phyloP scores from a whole-genome alignment of 1,140 invertebrate species.

The Sweltsa coloradensis region DNA sequence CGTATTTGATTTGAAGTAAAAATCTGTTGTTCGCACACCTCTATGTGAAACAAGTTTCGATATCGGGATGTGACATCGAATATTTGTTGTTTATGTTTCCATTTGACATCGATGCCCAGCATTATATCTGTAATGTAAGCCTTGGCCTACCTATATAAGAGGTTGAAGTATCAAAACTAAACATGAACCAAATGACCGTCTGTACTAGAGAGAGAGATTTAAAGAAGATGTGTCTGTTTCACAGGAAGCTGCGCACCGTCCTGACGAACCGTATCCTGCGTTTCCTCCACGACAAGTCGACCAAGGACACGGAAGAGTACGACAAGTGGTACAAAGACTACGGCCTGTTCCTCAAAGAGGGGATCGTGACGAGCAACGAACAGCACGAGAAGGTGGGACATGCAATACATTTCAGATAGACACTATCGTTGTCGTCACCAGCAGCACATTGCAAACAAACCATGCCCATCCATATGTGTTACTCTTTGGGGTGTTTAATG shows the following conservation, averaged over 20 bases:
- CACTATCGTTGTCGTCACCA: no score
- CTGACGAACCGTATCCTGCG: constrained; percentile 74
- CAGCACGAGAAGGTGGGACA: constrained; percentile 69
- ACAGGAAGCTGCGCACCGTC: constrained; percentile 71
- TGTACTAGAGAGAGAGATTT: background rate
- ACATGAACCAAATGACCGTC: background rate
- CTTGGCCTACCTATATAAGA: background rate
- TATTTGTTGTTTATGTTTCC: no score
- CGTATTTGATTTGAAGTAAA: no score
- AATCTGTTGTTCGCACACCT: no score
- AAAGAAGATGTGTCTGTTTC: constrained; percentile 20
- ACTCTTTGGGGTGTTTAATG: no score
- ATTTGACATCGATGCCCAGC: no score
- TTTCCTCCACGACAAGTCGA: constrained; percentile 74
- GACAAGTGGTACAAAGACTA: constrained; percentile 85
- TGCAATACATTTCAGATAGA: no score
- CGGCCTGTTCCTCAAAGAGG: constrained; percentile 88
- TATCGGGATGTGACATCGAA: no score
- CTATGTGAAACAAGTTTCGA: no score
- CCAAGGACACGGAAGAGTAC: constrained; percentile 73
- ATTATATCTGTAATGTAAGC: background rate
- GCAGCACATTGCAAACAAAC: no score
- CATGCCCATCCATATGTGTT: no score
- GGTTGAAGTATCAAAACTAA: background rate
- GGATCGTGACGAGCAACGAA: constrained; percentile 73